Evolutionary conservation across 1,140 invertebrate species (phyloP).

Genomic region (silkworm (Bombyx mori)): DNA sequence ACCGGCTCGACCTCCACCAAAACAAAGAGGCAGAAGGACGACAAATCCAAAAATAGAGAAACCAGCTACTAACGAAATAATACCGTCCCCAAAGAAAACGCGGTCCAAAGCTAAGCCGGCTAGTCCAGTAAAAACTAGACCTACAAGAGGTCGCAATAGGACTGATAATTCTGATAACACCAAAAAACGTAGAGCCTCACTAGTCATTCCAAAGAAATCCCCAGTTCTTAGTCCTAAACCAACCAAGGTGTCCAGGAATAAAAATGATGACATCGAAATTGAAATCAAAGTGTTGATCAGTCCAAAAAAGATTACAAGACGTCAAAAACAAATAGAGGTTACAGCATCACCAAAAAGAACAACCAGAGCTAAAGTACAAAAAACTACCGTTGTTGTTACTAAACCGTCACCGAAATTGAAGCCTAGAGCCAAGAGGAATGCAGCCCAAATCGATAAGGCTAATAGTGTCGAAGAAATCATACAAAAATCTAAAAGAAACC

Average conservation of each 20-base stretch:
- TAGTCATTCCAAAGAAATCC: not conserved
- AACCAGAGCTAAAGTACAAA: slow-evolving; percentile 6
- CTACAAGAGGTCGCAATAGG: not conserved
- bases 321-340: slow-evolving; percentile 2
- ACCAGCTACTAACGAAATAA: not conserved
- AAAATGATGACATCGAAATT: not conserved
- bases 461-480: slow-evolving; percentile 1
- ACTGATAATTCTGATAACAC: not conserved
- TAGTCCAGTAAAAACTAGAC: not conserved
- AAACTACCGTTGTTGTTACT: slow-evolving; percentile 8
- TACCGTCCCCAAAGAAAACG: slow-evolving; percentile 13
- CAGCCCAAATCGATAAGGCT: not conserved
- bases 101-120: slow-evolving; percentile 5
- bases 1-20: too few relatives aligned
- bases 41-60: slow-evolving; percentile 3
- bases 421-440: slow-evolving; percentile 10
- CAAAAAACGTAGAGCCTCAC: not conserved
- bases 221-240: too few relatives aligned
- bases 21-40: not conserved
- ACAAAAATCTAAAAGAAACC: slow-evolving; percentile 3
- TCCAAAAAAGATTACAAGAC: not conserved
- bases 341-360: slow-evolving; percentile 12
- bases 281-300: not conserved
- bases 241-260: too few relatives aligned
- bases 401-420: slow-evolving; percentile 18